Base-by-base conservation (phyloP, 2,888 invertebrate genomes). In the Syritta pipiens region DNA sequence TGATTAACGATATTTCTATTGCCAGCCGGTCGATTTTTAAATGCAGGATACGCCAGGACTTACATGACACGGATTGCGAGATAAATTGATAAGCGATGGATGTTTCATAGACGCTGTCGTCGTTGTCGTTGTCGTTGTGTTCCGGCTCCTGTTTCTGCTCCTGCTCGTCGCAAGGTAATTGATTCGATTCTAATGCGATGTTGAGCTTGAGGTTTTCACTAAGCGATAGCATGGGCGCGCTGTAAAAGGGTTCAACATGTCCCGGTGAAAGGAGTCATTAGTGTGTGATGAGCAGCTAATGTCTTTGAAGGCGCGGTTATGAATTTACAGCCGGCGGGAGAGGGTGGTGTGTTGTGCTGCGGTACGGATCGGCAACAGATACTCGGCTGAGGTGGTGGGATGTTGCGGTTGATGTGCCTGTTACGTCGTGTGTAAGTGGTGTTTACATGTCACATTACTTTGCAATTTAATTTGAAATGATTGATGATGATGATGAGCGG, bases 11-110 rank as follows among this genome's bases (percentile, higher is more conserved):
- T 51, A 59, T 71, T 69, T 53, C 71, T 57, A 77, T 77, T 71
- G 40, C 76, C 69, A 10, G 32, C 57, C 40, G 19, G 4, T 40
- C 37, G 49, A 40, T 68, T 68, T 68, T 68, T 30, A 69, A 57
- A 49, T 9, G 12, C n/a, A 46, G 68, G 37, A 28, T 37, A 59
- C 32, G 68, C 67, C 40, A 37, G 32, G 49, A 49, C 57, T 26
- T 19, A 62, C 68, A 55, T 69, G 57, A 71, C 76, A 71, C 49
- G 57, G 63, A 76, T 76, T 30, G 51, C 7, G 69, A 60, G 63
- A 63, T 71, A 71, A 71, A 77, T 77, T 77, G 71, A 77, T 71
- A 77, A 77, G 51, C 63, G 46, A 77, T 77, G 76, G 71, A 71
- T 71, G 76, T 69, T 57, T 48, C 51, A 26, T 60, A 53, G 69